A percentile compares a stretch with the other conserved stretches of the same genome.
Conservation (phyloP, 1,140 invertebrate genomes). For the Globodera ellingtonae region DNA sequence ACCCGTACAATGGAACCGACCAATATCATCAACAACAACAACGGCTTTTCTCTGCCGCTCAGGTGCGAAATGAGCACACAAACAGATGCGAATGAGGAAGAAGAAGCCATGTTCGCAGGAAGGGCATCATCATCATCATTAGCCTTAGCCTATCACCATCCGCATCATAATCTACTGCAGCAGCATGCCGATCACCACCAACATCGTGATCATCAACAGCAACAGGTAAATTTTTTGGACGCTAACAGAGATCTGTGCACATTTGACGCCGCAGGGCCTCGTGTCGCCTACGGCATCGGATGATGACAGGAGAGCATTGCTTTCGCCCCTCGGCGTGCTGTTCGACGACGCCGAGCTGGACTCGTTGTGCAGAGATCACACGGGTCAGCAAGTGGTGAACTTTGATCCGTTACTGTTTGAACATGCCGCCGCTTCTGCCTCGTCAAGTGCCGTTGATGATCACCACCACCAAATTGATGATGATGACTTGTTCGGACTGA, state of each 20-base stretch:
- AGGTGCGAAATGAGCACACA: slow-evolving; percentile 27
- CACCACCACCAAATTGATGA: neutral
- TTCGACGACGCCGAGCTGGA: slow-evolving; percentile 9
- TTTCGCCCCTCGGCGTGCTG: neutral
- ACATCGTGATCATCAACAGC: neutral
- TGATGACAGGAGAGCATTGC: neutral
- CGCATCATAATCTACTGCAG: too few relatives aligned
- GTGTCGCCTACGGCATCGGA: neutral
- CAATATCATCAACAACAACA: neutral
- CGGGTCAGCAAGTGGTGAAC: neutral
- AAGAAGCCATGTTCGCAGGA: too few relatives aligned
- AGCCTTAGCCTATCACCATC: too few relatives aligned
- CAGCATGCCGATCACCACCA: neutral
- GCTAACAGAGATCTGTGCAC: neutral
- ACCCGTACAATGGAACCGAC: neutral
- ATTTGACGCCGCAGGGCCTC: neutral
- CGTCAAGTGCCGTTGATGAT: too few relatives aligned
- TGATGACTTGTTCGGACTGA: slow-evolving; percentile 3
- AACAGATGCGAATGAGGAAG: neutral
- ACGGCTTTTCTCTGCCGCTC: neutral
- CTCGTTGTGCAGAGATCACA: neutral
- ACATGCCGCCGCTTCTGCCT: neutral
- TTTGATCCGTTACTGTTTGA: slow-evolving; percentile 8
- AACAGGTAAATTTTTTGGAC: neutral
- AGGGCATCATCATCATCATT: too few relatives aligned